phyloP scores from a whole-genome alignment of 1,140 invertebrate species.

The Aplysia californica region DNA sequence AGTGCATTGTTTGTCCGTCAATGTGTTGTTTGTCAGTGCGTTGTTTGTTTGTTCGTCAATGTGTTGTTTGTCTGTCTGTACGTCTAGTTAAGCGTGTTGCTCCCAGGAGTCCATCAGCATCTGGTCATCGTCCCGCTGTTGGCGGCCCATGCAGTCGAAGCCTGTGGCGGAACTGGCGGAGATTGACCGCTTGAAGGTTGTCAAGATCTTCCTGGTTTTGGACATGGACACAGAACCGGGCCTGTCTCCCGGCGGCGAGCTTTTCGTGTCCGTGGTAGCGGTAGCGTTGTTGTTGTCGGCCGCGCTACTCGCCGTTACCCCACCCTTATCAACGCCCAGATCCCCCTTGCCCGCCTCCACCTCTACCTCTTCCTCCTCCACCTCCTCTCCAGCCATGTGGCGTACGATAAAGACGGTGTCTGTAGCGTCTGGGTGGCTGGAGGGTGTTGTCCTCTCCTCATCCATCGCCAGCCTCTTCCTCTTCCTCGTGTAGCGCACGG shows the following conservation, averaged over 20 bases:
- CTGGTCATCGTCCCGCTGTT: conserved; percentile 26
- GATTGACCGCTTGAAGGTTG: background rate
- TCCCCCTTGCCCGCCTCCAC: too few relatives aligned
- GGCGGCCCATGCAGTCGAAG: conserved; percentile 13
- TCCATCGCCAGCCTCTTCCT: background rate
- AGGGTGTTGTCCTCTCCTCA: background rate
- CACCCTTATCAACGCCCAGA: too few relatives aligned
- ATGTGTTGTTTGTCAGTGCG: too few relatives aligned
- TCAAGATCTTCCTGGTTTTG: background rate
- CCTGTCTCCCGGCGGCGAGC: background rate
- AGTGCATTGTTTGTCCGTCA: too few relatives aligned
- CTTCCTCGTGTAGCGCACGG: background rate
- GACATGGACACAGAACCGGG: background rate
- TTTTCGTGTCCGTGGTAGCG: background rate
- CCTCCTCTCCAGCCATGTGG: conserved; percentile 2
- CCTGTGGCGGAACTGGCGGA: background rate
- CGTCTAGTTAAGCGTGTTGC: too few relatives aligned
- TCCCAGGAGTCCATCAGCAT: conserved; percentile 7
- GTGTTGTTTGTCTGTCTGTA: conserved; percentile 4
- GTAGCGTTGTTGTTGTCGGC: background rate
- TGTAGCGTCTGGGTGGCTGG: background rate
- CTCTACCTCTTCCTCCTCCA: too few relatives aligned
- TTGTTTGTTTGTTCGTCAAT: too few relatives aligned
- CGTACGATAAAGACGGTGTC: conserved; percentile 16
- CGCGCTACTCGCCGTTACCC: too few relatives aligned